phyloP scores from a whole-genome alignment of 2,113 vertebrate species.

The Ictalurus punctatus region DNA sequence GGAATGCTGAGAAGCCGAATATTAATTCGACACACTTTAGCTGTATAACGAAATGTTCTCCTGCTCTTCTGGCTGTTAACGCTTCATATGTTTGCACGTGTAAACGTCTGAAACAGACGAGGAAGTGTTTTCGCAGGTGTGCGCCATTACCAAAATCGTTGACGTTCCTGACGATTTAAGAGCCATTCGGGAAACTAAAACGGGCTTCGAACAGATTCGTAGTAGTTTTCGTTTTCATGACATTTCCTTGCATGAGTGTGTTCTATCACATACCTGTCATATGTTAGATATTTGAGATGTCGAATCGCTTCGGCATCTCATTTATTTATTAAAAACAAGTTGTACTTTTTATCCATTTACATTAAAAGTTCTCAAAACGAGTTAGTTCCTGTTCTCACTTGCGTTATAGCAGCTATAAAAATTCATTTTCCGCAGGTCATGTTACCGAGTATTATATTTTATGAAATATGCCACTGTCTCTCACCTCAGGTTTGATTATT shows the following conservation, averaged over 20 bases:
- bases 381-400: not conserved
- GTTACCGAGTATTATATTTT: not conserved
- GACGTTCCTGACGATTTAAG: slow-evolving; percentile 20
- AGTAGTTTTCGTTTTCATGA: slow-evolving; percentile 23
- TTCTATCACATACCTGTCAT: not conserved
- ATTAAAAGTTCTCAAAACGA: not conserved
- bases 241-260: not conserved
- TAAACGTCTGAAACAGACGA: slow-evolving; percentile 15
- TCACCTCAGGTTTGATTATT: not conserved
- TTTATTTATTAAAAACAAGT: not conserved
- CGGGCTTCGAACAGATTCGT: not conserved
- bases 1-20: not conserved
- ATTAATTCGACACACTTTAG: not conserved
- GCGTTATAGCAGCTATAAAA: not conserved
- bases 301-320: not conserved
- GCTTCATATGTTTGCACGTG: slow-evolving; percentile 16
- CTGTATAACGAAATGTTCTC: not conserved
- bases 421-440: not conserved
- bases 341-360: not conserved
- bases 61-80: slow-evolving; percentile 3
- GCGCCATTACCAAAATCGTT: not conserved
- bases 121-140: slow-evolving; percentile 50
- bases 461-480: not conserved
- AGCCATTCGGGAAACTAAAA: slow-evolving; percentile 29
- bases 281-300: not conserved